These are phyloP conservation scores for Leptarthrus brevirostris DNA, from an alignment of 2,888 invertebrate species.

Conservation along the genomic window DNA sequence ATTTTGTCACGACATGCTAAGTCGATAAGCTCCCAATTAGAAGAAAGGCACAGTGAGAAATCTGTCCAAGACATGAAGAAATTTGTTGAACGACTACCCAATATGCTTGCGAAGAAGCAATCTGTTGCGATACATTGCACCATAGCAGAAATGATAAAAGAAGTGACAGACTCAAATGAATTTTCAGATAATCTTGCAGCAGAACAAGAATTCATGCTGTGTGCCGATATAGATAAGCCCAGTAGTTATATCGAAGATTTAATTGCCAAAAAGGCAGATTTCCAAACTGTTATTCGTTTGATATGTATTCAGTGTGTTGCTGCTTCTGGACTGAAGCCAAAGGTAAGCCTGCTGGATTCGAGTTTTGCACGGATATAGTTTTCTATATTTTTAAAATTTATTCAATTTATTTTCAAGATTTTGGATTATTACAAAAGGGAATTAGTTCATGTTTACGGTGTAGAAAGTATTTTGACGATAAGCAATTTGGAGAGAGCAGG, in stretches of 20 bases:
- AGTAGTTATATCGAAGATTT: slow-evolving; percentile 91
- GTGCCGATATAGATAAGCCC: slow-evolving; percentile 90
- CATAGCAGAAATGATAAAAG: slow-evolving; percentile 93
- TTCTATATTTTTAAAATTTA: not conserved
- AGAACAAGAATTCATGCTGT: slow-evolving; percentile 93
- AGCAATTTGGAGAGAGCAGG: slow-evolving; percentile 90
- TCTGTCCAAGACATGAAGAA: slow-evolving; percentile 95
- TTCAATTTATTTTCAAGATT: slow-evolving; percentile 55
- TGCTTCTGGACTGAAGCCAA: slow-evolving; percentile 91
- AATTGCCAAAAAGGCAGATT: slow-evolving; percentile 85
- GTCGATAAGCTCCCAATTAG: slow-evolving; percentile 84
- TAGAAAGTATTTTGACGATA: slow-evolving; percentile 82
- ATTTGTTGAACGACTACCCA: slow-evolving; percentile 89
- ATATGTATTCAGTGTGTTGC: slow-evolving; percentile 94
- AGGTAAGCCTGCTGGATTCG: no score
- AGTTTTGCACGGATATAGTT: slow-evolving; percentile 56
- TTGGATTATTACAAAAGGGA: slow-evolving; percentile 78
- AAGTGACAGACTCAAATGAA: slow-evolving; percentile 77
- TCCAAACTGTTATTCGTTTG: slow-evolving; percentile 86
- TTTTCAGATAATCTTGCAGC: slow-evolving; percentile 84
- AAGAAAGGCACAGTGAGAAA: slow-evolving; percentile 86
- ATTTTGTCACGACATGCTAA: slow-evolving; percentile 88
- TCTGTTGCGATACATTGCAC: slow-evolving; percentile 90
- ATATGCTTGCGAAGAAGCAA: slow-evolving; percentile 86
- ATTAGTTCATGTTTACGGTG: slow-evolving; percentile 87